A percentile compares a stretch with the other conserved stretches of the same genome.
Evolutionary conservation across 1,140 invertebrate species (phyloP).

Genomic region (Macrobrachium nipponense): DNA sequence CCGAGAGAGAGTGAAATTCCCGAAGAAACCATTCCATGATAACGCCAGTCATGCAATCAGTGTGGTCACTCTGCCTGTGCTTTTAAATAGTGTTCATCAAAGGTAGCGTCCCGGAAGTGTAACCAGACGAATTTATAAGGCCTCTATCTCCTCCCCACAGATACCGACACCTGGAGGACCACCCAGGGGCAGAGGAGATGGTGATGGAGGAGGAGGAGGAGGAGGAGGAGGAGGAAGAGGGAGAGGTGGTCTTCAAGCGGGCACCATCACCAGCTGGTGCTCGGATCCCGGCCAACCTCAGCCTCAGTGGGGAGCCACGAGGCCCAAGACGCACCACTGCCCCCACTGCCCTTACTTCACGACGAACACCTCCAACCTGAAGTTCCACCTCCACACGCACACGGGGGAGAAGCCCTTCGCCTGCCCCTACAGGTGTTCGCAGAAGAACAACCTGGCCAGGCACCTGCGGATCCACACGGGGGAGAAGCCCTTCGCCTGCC

Average conservation of each 20-base stretch:
- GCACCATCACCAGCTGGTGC: too few relatives aligned
- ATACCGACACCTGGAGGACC: not conserved
- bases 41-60: too few relatives aligned
- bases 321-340: not conserved
- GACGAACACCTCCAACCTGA: conserved; percentile 27
- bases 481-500: conserved; percentile 15
- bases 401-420: conserved; percentile 79
- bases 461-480: conserved; percentile 4
- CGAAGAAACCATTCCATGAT: too few relatives aligned
- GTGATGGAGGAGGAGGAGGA: too few relatives aligned
- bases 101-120: not conserved
- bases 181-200: not conserved
- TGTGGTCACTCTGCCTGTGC: too few relatives aligned
- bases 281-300: too few relatives aligned
- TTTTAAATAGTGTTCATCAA: too few relatives aligned
- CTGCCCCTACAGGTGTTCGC: conserved; percentile 79
- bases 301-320: not conserved
- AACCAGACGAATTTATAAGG: not conserved
- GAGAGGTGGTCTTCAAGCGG: too few relatives aligned
- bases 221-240: too few relatives aligned
- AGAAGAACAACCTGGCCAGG: conserved; percentile 63
- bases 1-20: too few relatives aligned
- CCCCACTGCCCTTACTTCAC: conserved; percentile 28
- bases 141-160: not conserved
- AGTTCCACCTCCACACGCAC: conserved; percentile 71